Base-by-base conservation (phyloP, 2,113 vertebrate species). In the Mesocricetus auratus region DNA sequence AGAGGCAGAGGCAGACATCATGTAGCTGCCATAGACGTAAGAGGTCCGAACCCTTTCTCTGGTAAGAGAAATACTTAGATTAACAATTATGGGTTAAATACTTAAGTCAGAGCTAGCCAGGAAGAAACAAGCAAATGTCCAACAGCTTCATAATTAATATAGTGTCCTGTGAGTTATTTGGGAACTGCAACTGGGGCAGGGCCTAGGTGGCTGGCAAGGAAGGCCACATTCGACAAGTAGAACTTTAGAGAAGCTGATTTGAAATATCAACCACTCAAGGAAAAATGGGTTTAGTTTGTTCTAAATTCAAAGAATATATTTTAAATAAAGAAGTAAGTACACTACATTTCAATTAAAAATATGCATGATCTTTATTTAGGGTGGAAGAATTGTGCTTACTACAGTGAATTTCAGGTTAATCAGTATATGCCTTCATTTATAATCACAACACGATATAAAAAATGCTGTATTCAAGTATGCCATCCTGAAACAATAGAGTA, bases 261-360 rank as follows among this genome's bases (percentile, higher is more conserved):
- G 39, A 93, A 94, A 88, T 31, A 88, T 2, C 62, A 33, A 31
- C 0, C 16, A 75, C 8, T 45, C 42, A 0, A 68, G 16, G 22
- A 33, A 77, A 60, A 62, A 62, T 36, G 15, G 0, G 15, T 83
- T 74, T 90, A 87, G 66, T 92, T 92, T 73, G n/a, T 7, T 50
- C 93, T 81, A 92, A 92, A 90, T 81, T 7, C 13, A 95, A 62
- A 8, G 22, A 69, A 56, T 13, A 0, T 56, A 16, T 82, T 94
- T 89, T 89, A 95, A 87, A 64, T 89, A 22, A 82, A 39, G 21
- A 93, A 96, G 9, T 81, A 47, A 89, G n/a, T 7, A 56, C 60
- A 86, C 50, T 93, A 90, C 78, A 29, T 53, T 71, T 29, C 1
- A 69, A 87, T 93, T 96, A 93, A 60, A 89, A 87, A 90, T 11